phyloP scores from a whole-genome alignment of 2,888 invertebrate species.

The Apotomis capreana region DNA sequence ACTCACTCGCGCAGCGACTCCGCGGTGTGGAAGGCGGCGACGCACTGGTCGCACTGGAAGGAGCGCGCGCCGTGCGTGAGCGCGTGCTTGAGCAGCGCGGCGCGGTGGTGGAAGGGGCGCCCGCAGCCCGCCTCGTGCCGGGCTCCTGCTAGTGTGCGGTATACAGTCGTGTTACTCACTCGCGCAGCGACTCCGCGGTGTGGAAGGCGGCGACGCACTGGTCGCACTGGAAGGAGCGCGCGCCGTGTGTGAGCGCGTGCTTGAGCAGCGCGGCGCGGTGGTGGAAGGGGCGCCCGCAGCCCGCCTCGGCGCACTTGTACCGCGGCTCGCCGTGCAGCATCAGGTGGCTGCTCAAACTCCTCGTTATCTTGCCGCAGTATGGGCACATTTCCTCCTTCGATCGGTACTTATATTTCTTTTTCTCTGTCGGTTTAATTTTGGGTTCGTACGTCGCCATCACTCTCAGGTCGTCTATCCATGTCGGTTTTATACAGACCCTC shows the following conservation, averaged over 20 bases:
- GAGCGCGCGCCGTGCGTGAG: slow-evolving; percentile 46
- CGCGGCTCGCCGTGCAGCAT: slow-evolving; percentile 56
- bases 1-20: not conserved
- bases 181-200: not conserved
- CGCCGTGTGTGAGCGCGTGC: slow-evolving; percentile 50
- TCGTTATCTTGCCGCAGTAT: slow-evolving; percentile 62
- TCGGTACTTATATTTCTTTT: slow-evolving; percentile 35
- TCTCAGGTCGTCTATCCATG: slow-evolving; percentile 55
- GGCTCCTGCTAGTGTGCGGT: too few relatives aligned
- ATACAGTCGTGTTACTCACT: not conserved
- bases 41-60: slow-evolving; percentile 63
- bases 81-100: slow-evolving; percentile 45
- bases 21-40: slow-evolving; percentile 52
- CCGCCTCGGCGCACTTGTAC: slow-evolving; percentile 60
- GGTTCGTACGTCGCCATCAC: slow-evolving; percentile 44
- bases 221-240: slow-evolving; percentile 57
- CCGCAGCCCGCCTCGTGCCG: slow-evolving; percentile 44
- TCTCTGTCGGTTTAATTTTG: slow-evolving; percentile 31
- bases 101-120: slow-evolving; percentile 11
- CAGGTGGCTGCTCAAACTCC: slow-evolving; percentile 55
- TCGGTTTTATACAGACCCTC: slow-evolving; percentile 56
- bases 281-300: slow-evolving; percentile 14
- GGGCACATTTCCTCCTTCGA: slow-evolving; percentile 56
- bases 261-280: not conserved
- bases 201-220: slow-evolving; percentile 59